Evolutionary conservation across 2,888 invertebrate genomes (phyloP), one percentile per base, ranked within the genome.

Genomic region (Anagyrus pseudococci): DNA sequence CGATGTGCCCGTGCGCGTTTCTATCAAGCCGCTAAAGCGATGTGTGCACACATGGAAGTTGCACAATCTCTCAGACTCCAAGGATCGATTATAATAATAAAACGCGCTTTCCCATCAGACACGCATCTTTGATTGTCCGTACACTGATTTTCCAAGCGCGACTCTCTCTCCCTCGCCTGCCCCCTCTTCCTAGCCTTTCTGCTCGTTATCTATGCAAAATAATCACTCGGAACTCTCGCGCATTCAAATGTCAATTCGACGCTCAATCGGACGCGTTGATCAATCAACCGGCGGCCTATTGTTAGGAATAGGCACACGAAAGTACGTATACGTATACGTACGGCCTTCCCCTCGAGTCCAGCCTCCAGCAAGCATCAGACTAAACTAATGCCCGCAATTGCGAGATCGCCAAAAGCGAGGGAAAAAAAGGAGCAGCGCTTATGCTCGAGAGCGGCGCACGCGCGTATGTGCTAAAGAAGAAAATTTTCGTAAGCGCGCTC

Each of bases 401-500:
- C 8, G 8, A n/a, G n/a, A n/a, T n/a, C n/a, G n/a, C n/a, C 33
- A 37, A 37, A 37, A 2, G 33, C 33, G 33, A 37, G 33, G 4
- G 8, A 29, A 4, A 37, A 37, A 37, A 37, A 37, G 15, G 33
- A 37, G n/a, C n/a, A n/a, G n/a, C 33, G 33, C 2, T 15, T 13
- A 37, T 15, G 29, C 29, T 10, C 29, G 33, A 37, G 33, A 41
- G 46, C 26, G 2, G n/a, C 44, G 4, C 33, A 40, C 22, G 44
- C 25, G 29, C 20, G 44, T 17, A 17, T 41, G 23, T 23, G 7
- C 23, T 37, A 37, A 8, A 7, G 33, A 2, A 2, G 59, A 52
- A 26, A 49, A 57, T 58, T 58, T 58, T 50, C 58, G 58, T 33
- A 58, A 60, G 58, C 33, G 25, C 29, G 52, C 55, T 19, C 48